A percentile compares a stretch with the other conserved stretches of the same genome.
Conservation (phyloP, 23 tunicate genomes). For the Clavelina lepadiformis region DNA sequence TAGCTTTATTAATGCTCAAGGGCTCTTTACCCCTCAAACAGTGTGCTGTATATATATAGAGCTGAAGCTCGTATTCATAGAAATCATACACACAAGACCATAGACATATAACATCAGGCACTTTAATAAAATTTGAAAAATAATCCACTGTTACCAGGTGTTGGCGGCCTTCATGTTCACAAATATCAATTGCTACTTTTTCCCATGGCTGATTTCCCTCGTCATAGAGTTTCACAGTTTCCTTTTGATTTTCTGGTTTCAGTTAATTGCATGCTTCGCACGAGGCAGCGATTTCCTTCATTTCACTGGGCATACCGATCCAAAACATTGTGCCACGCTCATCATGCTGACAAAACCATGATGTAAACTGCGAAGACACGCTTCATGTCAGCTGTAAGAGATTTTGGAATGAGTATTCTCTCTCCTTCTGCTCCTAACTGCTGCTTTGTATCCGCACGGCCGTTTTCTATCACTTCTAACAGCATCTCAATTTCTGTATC, state of each 20-base stretch:
- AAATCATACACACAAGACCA: too few species aligned
- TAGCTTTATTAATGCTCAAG: too few species aligned
- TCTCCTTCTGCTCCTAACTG: not conserved
- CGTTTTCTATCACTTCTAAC: not conserved
- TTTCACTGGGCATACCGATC: conserved; percentile 31
- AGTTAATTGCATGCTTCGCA: not conserved
- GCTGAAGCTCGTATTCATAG: too few species aligned
- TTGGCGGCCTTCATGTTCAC: conserved; percentile 8
- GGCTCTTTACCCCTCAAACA: too few species aligned
- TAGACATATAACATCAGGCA: too few species aligned
- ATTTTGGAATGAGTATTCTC: conserved; percentile 2
- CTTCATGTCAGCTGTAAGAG: not conserved
- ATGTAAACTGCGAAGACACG: not conserved
- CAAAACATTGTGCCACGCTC: conserved; percentile 27
- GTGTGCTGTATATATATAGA: too few species aligned
- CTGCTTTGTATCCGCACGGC: not conserved
- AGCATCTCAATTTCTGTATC: too few species aligned
- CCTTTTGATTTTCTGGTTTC: conserved; percentile 18
- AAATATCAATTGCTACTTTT: conserved; percentile 16
- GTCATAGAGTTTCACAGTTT: too few species aligned
- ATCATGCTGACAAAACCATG: conserved; percentile 23
- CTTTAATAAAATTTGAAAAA: conserved; percentile 27
- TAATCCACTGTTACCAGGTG: conserved; percentile 17
- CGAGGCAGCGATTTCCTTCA: conserved; percentile 9
- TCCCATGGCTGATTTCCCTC: conserved; percentile 23